Base-by-base conservation (phyloP, 2,113 vertebrate species). In the Trichechus manatus region DNA sequence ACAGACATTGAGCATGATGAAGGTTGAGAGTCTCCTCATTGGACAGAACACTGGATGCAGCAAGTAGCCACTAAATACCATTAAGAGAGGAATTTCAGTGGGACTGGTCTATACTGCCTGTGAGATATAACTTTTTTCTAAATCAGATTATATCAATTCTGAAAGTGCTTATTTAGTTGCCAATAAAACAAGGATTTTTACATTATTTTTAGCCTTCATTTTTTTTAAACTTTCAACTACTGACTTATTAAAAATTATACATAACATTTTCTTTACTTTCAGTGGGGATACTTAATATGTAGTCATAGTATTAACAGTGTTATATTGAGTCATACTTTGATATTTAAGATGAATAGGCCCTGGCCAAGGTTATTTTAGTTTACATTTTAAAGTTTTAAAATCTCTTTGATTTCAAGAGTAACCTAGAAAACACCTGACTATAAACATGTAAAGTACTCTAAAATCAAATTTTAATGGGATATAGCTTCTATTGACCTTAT, bases 381-480 rank as follows among this genome's bases (percentile, higher is more conserved):
- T 91, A 31, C 6, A 68, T 70, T 94, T 92, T 72, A 53, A 66
- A 9, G 63, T 87, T 85, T 78, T 47, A 77, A 70, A 82, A 59
- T 36, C 3, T 19, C 23, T 92, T 89, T 64, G 0, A 66, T 93
- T 93, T 94, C 47, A 89, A 61, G 9, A 33, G 17, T 78, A 74
- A 74, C 15, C 27, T 72, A 36, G 6, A 74, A 61, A 70, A 92
- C 27, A 59, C 17, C 70, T 27, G 44, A 88, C 25, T 22, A 2
- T 10, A 80, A 29, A n/a, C 44, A 47, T 22, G 7, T 53, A 81
- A 78, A 81, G 6, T 70, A 86, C 82, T 89, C 59, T 14, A 81
- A 82, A 91, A 47, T 87, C 68, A 80, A 88, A 56, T 82, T 83
- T 91, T 91, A 86, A 44, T 81, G 74, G 61, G 4, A 25, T 42